Evolutionary conservation across 2,888 invertebrate genomes (phyloP), one percentile per base, ranked within the genome.

Genomic region (Trissolcus japonicus): DNA sequence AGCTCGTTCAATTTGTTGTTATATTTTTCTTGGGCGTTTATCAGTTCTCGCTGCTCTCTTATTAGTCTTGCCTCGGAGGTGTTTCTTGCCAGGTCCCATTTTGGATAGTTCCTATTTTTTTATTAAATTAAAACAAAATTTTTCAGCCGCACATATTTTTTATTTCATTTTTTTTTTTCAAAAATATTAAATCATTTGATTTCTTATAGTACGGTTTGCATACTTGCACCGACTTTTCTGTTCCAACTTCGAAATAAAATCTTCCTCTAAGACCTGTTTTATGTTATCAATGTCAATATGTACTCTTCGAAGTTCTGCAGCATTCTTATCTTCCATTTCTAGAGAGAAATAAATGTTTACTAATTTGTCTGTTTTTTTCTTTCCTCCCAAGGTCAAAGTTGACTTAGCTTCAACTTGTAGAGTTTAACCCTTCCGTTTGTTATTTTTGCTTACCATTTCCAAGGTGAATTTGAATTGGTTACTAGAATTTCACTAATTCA

Each of bases 1-100:
- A 91, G 90, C 35, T 91, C 90, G 6, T 84, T 80, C 4, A 91
- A 88, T 83, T 92, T 92, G 1, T 82, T 80, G 0, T 86, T 87
- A 2, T 93, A 87, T 55, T 90, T 90, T 75, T 89, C 89, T 13
- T 92, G 91, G 0, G 91, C 91, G 6, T 90, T 88, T 86, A 90
- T 89, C 1, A 92, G 87, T 66, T 92, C 91, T 11, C 91, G 90
- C 0, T 90, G 90, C 0, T 91, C 90, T 74, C 90, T 90, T 75
- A 92, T 91, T 85, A 92, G 89, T 69, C 92, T 88, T 3, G 91
- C 90, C 57, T 91, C 90, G 0, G 93, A 92, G 0, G 91, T 91
- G 0, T 90, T 89, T 0, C 92, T 91, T 0, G 92, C 90, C 0
- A 91, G 88, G 81, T 93, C 93, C 92, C 92, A 92, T 90, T 91